Evolutionary conservation across 30 jellyfish, hydroid and myxozoan species (phyloP).

Genomic region (Aurelia sp.): DNA sequence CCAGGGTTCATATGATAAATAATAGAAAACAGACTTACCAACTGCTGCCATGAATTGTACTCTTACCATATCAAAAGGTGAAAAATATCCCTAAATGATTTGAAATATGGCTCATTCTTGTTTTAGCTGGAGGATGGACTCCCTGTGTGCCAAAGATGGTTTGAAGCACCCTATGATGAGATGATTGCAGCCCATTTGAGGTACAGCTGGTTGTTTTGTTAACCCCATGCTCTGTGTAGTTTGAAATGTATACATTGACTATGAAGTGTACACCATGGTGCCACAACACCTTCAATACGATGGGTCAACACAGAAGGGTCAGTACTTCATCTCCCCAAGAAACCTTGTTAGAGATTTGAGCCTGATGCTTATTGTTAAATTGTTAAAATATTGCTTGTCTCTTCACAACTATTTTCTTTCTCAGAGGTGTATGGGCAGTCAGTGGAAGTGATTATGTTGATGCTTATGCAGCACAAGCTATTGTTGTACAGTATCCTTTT

Average conservation of each 20-base stretch:
- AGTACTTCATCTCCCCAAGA: too few species aligned
- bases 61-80: too few species aligned
- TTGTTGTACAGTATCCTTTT: conserved; percentile 83
- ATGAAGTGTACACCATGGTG: too few species aligned
- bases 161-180: conserved; percentile 88
- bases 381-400: background rate
- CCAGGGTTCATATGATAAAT: too few species aligned
- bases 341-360: too few species aligned
- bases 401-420: background rate
- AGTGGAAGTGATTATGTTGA: conserved; percentile 66
- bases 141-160: conserved; percentile 59
- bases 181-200: conserved; percentile 84
- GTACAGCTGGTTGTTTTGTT: background rate
- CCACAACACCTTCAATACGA: too few species aligned
- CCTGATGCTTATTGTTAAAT: background rate
- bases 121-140: conserved; percentile 65
- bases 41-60: too few species aligned
- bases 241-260: too few species aligned
- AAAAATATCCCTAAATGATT: too few species aligned
- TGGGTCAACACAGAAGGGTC: too few species aligned
- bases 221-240: too few species aligned
- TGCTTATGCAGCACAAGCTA: conserved; percentile 84
- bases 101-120: background rate
- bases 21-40: too few species aligned
- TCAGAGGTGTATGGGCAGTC: conserved; percentile 90